Base-by-base conservation (phyloP, 1,140 invertebrate species). In the Zaprionus capensis region DNA sequence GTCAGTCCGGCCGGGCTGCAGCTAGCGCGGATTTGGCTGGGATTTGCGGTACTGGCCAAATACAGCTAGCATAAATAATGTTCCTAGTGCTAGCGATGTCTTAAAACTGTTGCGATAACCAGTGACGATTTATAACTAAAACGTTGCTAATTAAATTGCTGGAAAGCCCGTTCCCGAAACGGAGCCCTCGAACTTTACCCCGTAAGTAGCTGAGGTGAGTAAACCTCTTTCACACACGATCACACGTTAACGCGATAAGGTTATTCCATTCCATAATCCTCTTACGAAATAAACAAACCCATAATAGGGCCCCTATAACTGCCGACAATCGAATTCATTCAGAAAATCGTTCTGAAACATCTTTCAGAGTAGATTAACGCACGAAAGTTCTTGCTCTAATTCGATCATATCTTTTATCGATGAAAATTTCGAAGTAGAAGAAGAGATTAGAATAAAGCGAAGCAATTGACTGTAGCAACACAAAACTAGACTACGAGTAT, bases 41-140 rank as follows among this genome's bases (percentile, higher is more conserved):
- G 73, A 76, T 76, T 76, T 71, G 69, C 26, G 31, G 28, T 51
- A 11, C 44, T 34, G 24, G 17, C 49, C 12, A 14, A 41, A 55
- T 64, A 17, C 15, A 46, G 36, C 69, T 34, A 44, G 5, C 65
- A 55, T 76, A 76, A 76, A 76, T 76, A 59, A 76, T 71, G 53
- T 76, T 55, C 44, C 58, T 41, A 64, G 61, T 56, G 38, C 15
- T 46, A 63, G 57, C 57, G 61, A 49, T 41, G 58, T 36, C 51
- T 51, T 51, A 58, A 71, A 71, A 63, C 53, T 63, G 31, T 64
- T 51, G 28, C 20, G 72, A 75, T 75, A 70, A 71, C 14, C 17
- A 11, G 28, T 49, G 22, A 44, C 59, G 59, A 75, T 75, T 75
- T 75, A 75, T 71, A 58, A 31, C 59, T 26, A 49, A 46, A 75